These are phyloP conservation scores for Synergus umbraculus DNA, from an alignment of 2,888 invertebrate genomes.

Conservation along the genomic window DNA sequence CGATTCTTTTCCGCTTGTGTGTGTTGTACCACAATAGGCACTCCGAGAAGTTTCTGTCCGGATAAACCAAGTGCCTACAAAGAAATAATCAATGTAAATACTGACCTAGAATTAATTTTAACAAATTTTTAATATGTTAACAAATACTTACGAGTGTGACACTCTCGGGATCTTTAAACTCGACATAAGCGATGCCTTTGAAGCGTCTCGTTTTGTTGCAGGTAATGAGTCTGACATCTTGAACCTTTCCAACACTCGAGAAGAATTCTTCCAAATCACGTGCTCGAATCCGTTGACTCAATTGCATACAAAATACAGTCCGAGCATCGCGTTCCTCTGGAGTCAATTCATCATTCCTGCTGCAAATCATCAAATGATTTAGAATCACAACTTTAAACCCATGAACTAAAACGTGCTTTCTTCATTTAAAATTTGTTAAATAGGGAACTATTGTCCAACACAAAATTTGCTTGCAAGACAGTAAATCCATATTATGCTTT, in stretches of 20 bases:
- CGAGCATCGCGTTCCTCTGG: constrained; percentile 99
- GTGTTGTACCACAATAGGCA: constrained; percentile 98
- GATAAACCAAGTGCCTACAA: constrained; percentile 94
- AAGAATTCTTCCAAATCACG: constrained; percentile 99
- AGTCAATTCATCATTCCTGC: constrained; percentile 83
- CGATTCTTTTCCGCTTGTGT: constrained; percentile 98
- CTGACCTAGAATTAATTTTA: neutral
- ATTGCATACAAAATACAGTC: constrained; percentile 99
- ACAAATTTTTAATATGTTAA: neutral
- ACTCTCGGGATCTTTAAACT: constrained; percentile 98
- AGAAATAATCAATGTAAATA: constrained; percentile 24
- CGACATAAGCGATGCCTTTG: constrained; percentile 99
- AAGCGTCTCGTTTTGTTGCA: constrained; percentile 99
- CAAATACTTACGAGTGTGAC: constrained; percentile 89
- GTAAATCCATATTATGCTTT: constrained; percentile 47
- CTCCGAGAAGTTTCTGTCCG: constrained; percentile 95
- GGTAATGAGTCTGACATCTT: constrained; percentile 98
- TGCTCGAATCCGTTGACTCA: constrained; percentile 95
- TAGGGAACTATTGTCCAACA: constrained; percentile 36
- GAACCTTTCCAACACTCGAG: constrained; percentile 97
- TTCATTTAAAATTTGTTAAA: constrained; percentile 37
- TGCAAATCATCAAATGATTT: constrained; percentile 43
- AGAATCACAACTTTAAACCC: neutral
- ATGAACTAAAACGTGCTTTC: neutral
- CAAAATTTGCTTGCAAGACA: constrained; percentile 8